Percentiles rank a stretch among this genome's conserved stretches.
Evolutionary conservation across 2,888 invertebrate genomes (phyloP).

Genomic region (Limnephilus auricula): DNA sequence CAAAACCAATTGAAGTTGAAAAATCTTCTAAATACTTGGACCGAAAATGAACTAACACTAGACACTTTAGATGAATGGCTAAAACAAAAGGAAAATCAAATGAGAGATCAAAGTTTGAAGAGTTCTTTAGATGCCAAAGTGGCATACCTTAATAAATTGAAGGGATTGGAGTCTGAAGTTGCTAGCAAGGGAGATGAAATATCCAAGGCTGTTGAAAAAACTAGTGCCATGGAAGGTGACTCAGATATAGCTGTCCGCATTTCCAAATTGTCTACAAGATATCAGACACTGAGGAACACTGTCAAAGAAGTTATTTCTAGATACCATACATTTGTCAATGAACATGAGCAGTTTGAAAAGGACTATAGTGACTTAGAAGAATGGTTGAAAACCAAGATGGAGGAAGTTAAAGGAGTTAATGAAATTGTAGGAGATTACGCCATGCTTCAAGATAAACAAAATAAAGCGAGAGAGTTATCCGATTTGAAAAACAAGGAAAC

Average conservation of each 20-base stretch:
- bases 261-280: constrained; percentile 88
- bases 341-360: constrained; percentile 89
- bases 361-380: constrained; percentile 85
- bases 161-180: constrained; percentile 84
- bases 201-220: constrained; percentile 81
- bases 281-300: constrained; percentile 88
- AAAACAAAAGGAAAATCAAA: constrained; percentile 88
- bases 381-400: constrained; percentile 85
- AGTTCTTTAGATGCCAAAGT: constrained; percentile 90
- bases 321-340: constrained; percentile 90
- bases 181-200: constrained; percentile 83
- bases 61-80: constrained; percentile 91
- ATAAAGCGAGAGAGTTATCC: constrained; percentile 86
- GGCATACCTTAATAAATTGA: constrained; percentile 86
- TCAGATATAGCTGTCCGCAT: constrained; percentile 85
- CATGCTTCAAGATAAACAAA: constrained; percentile 89
- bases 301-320: constrained; percentile 90
- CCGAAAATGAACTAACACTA: constrained; percentile 87
- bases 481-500: constrained; percentile 89
- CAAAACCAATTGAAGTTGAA: constrained; percentile 85
- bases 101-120: constrained; percentile 93
- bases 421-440: constrained; percentile 92
- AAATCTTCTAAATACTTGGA: constrained; percentile 88
- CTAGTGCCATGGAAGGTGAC: constrained; percentile 85
- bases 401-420: constrained; percentile 86